phyloP scores from a whole-genome alignment of 2,113 vertebrate genomes.

The Channa argus region DNA sequence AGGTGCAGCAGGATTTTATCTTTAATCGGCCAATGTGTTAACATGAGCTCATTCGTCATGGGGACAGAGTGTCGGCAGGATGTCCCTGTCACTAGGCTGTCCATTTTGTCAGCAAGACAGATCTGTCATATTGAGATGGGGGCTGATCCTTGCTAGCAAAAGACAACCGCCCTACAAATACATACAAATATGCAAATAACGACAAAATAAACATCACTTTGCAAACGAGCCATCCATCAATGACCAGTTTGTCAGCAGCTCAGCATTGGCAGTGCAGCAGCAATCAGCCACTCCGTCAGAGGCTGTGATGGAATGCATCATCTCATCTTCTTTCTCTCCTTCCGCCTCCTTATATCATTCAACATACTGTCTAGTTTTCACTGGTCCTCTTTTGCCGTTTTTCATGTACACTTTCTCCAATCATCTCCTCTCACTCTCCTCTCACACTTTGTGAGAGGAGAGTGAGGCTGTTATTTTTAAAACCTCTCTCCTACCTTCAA shows the following conservation, averaged over 20 bases:
- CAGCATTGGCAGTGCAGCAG: slow-evolving; percentile 68
- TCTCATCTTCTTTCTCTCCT: slow-evolving; percentile 49
- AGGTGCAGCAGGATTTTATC: slow-evolving; percentile 75
- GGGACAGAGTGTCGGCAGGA: slow-evolving; percentile 63
- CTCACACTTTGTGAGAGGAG: slow-evolving; percentile 2
- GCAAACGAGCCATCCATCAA: slow-evolving; percentile 79
- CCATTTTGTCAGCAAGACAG: slow-evolving; percentile 74
- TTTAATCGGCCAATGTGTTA: slow-evolving; percentile 55
- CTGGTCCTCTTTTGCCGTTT: slow-evolving; percentile 46
- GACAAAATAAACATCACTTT: slow-evolving; percentile 76
- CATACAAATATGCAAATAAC: slow-evolving; percentile 80
- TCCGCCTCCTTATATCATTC: slow-evolving; percentile 49
- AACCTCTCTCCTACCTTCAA: slow-evolving; percentile 41
- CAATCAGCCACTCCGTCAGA: slow-evolving; percentile 67
- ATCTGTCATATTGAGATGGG: slow-evolving; percentile 69
- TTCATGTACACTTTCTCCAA: slow-evolving; percentile 52
- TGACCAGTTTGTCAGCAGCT: slow-evolving; percentile 68
- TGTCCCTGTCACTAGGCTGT: slow-evolving; percentile 78
- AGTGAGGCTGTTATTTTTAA: neutral
- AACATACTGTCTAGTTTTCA: slow-evolving; percentile 45
- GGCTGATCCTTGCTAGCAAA: slow-evolving; percentile 52
- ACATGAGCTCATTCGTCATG: slow-evolving; percentile 75
- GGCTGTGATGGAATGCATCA: slow-evolving; percentile 65
- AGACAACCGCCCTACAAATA: slow-evolving; percentile 60
- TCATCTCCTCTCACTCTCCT: slow-evolving; percentile 30